A percentile compares a stretch with the other conserved stretches of the same genome.
These are phyloP conservation scores for Pogoniulus pusillus DNA, from an alignment of 2,797 vertebrate species.

Conservation along the genomic window DNA sequence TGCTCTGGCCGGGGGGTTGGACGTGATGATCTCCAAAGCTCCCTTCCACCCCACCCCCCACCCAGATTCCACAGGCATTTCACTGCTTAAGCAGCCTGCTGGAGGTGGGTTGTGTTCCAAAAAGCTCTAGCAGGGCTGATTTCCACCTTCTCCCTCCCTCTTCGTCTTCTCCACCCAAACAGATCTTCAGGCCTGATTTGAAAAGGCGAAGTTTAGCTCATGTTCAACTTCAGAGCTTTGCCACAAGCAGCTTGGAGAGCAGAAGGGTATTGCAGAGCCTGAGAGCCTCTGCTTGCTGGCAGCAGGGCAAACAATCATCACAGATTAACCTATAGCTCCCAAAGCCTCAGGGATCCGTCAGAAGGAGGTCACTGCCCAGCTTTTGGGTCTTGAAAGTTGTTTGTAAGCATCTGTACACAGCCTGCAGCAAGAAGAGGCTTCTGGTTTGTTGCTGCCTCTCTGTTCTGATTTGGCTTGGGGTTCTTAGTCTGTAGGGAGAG, in stretches of 20 bases:
- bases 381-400: not conserved
- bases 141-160: not conserved
- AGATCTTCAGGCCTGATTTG: not conserved
- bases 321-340: not conserved
- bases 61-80: not conserved
- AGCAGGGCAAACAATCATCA: not conserved
- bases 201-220: not conserved
- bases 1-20: too few species aligned
- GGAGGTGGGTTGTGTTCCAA: not conserved
- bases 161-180: not conserved
- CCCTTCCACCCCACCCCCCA: too few species aligned
- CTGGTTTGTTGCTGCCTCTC: not conserved
- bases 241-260: not conserved
- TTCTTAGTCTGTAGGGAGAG: not conserved
- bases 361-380: not conserved
- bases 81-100: not conserved
- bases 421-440: not conserved
- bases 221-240: not conserved
- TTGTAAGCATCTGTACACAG: not conserved
- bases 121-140: not conserved
- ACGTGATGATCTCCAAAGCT: too few species aligned
- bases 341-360: not conserved
- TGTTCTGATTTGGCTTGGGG: not conserved
- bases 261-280: not conserved
- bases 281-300: not conserved